These are phyloP conservation scores for Sander vitreus DNA, from an alignment of 2,113 vertebrate species.

Conservation along the genomic window DNA sequence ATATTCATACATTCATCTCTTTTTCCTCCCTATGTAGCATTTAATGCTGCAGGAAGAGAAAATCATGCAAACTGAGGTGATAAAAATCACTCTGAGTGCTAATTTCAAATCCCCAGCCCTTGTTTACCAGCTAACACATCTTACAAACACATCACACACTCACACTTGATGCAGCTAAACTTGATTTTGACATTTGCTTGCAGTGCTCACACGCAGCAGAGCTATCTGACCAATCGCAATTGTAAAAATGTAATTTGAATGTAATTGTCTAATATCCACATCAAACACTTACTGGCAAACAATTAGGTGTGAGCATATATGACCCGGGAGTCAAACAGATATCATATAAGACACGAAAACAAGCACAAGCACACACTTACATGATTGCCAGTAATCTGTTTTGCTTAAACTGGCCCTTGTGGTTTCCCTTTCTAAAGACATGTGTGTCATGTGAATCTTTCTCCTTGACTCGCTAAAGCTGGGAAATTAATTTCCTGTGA, in stretches of 20 bases:
- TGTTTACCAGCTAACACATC: background rate
- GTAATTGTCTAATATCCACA: background rate
- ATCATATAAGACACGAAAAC: background rate
- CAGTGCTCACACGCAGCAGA: background rate
- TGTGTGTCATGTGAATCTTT: constrained; percentile 20
- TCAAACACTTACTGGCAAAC: background rate
- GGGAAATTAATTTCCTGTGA: constrained; percentile 1
- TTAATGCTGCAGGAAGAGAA: constrained; percentile 17
- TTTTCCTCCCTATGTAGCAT: constrained; percentile 31
- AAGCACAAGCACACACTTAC: background rate
- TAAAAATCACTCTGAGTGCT: constrained; percentile 12
- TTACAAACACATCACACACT: background rate
- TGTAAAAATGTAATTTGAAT: background rate
- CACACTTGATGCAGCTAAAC: background rate
- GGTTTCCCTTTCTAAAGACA: constrained; percentile 50
- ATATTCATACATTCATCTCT: constrained; percentile 49
- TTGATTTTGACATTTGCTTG: constrained; percentile 3
- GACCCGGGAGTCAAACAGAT: background rate
- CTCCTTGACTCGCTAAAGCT: background rate
- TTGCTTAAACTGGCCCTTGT: background rate
- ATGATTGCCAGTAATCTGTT: constrained; percentile 19
- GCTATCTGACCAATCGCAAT: background rate
- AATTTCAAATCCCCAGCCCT: background rate
- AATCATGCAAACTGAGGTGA: constrained; percentile 41
- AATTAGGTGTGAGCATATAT: background rate